phyloP scores from a whole-genome alignment of 2,797 vertebrate genomes.

The Dipus sagitta region DNA sequence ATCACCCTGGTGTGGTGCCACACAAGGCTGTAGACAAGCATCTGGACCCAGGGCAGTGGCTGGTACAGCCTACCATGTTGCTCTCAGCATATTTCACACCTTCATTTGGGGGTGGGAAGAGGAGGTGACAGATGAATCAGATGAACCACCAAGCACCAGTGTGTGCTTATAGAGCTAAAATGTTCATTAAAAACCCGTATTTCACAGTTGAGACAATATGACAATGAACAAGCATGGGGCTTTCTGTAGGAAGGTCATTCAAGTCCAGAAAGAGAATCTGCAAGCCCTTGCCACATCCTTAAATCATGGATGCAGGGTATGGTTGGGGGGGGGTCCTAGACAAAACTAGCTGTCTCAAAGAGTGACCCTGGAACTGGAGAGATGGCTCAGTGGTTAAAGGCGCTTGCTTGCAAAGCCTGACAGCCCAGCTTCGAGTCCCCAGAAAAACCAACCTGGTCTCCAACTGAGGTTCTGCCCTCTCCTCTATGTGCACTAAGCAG shows the following conservation, averaged over 20 bases:
- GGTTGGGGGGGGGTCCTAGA: neutral
- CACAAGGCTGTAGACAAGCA: neutral
- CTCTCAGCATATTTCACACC: neutral
- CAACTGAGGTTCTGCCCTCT: neutral
- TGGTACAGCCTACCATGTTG: neutral
- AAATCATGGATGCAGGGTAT: neutral
- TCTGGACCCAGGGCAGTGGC: accelerated
- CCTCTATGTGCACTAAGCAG: neutral
- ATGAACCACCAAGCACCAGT: neutral
- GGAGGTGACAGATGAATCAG: neutral
- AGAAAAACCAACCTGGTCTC: neutral
- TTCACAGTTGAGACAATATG: neutral
- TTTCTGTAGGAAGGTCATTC: conserved; percentile 76
- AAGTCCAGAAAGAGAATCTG: neutral
- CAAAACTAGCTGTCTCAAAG: neutral
- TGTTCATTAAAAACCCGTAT: neutral
- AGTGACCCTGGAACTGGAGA: neutral
- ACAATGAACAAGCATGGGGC: conserved; percentile 76
- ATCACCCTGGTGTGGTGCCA: neutral
- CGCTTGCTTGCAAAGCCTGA: too few species aligned
- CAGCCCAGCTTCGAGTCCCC: too few species aligned
- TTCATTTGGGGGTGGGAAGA: neutral
- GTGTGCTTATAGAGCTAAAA: conserved; percentile 53
- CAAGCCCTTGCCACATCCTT: neutral
- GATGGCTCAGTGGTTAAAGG: too few species aligned